A percentile compares a stretch with the other conserved stretches of the same genome.
phyloP scores from a whole-genome alignment of 2,113 vertebrate genomes.

The Agapornis roseicollis region DNA sequence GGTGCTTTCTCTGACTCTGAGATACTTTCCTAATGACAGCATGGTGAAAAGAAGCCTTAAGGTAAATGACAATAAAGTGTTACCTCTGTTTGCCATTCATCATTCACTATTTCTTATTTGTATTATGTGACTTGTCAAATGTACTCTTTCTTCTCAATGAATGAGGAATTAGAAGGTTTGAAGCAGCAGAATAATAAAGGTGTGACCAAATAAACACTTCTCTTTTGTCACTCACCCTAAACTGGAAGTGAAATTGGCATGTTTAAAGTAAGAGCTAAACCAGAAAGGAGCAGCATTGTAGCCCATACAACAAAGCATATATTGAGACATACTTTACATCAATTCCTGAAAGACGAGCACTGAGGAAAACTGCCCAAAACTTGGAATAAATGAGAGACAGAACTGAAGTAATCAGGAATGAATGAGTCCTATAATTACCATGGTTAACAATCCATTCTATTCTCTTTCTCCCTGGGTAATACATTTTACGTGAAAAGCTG shows the following conservation, averaged over 20 bases:
- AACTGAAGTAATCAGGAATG: constrained; percentile 6
- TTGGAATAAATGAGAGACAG: background rate
- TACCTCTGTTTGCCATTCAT: background rate
- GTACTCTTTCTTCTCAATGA: constrained; percentile 23
- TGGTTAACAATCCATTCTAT: constrained; percentile 8
- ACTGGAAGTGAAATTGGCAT: background rate
- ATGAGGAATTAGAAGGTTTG: constrained; percentile 22
- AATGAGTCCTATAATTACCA: constrained; percentile 3
- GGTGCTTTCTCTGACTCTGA: background rate
- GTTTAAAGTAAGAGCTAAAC: background rate
- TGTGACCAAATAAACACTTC: constrained; percentile 4
- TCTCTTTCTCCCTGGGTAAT: background rate
- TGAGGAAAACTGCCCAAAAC: background rate
- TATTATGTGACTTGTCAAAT: constrained; percentile 14
- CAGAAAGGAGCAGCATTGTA: background rate
- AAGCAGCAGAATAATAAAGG: constrained; percentile 1
- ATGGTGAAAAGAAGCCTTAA: background rate
- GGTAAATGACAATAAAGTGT: background rate
- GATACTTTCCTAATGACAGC: background rate
- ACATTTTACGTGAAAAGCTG: background rate
- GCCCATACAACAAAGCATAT: background rate
- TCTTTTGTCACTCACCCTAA: constrained; percentile 4
- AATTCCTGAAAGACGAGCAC: constrained; percentile 17
- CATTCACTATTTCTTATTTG: constrained; percentile 1
- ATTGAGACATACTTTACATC: background rate